Evolutionary conservation across 1,140 invertebrate species (phyloP), one percentile per base, ranked within the genome.

Genomic region (Drosophila bifasciata): DNA sequence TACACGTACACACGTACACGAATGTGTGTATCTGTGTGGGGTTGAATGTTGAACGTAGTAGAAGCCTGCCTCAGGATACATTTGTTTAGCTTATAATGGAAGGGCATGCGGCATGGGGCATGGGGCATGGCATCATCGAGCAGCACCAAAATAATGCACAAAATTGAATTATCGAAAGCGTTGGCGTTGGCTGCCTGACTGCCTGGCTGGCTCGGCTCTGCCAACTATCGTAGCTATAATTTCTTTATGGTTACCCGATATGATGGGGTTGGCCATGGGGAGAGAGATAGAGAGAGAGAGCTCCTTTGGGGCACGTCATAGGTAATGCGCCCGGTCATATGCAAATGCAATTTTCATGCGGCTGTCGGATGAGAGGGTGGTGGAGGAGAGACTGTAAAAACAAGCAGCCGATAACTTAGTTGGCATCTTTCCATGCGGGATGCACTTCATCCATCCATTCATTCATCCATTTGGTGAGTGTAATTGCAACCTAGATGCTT

Each of bases 141-240:
- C 61, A 83, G 71, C 83, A 60, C 83, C 83, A 76, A 88, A 88
- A 88, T 88, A 88, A 88, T 88, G 83, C 83, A 88, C 75, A 83
- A 83, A 88, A 88, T 88, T 88, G 83, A 88, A 88, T 88, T 88
- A 88, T 88, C 83, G 83, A 88, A 72, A 72, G 50, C 76, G 72
- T 67, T 88, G 83, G 46, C 49, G 50, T 36, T 68, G 28, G 67
- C 58, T 55, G 23, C 48, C 16, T 51, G 49, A 15, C 49, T 68
- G 28, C 45, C 58, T 48, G 23, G 64, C 23, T 25, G 23, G 23
- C 23, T 57, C 40, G 23, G 23, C 23, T 57, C 40, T 53, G 51
- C 49, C 67, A 76, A 75, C 75, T 78, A 76, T 79, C 55, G 73
- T 61, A 68, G 77, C 81, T 57, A 74, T 88, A 88, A 88, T 83